These are phyloP conservation scores for Darevskia nairensis DNA, from an alignment of 2,797 vertebrate genomes.

Conservation along the genomic window DNA sequence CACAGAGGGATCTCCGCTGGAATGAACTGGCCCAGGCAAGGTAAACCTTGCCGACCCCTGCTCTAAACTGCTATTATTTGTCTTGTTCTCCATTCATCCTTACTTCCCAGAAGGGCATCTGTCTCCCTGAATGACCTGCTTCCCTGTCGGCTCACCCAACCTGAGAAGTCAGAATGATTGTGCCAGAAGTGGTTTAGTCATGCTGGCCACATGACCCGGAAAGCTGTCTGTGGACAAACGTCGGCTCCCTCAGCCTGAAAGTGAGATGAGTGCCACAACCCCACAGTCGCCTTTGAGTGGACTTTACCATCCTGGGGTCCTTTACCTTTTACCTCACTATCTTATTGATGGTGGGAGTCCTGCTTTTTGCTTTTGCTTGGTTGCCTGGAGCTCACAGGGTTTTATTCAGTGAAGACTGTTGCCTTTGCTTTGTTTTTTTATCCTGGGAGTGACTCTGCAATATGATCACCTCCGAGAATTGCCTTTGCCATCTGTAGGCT, in stretches of 20 bases:
- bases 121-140: neutral
- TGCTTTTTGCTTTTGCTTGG: neutral
- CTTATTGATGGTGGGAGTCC: neutral
- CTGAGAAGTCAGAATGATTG: neutral
- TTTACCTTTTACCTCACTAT: too few relatives aligned
- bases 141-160: neutral
- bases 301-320: too few relatives aligned
- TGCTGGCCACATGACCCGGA: too few relatives aligned
- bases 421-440: neutral
- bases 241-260: too few relatives aligned
- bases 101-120: neutral
- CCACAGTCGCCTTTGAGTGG: too few relatives aligned
- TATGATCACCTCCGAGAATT: neutral
- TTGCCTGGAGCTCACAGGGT: neutral
- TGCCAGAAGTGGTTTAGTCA: too few relatives aligned
- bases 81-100: neutral
- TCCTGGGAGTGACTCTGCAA: neutral
- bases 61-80: neutral
- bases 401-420: neutral
- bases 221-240: too few relatives aligned
- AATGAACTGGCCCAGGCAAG: too few relatives aligned
- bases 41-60: too few relatives aligned
- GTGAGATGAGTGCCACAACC: too few relatives aligned
- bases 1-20: too few relatives aligned
- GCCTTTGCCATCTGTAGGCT: neutral